Evolutionary conservation across 2,797 vertebrate genomes (phyloP).

Genomic region (Paedocypris micromegethes): DNA sequence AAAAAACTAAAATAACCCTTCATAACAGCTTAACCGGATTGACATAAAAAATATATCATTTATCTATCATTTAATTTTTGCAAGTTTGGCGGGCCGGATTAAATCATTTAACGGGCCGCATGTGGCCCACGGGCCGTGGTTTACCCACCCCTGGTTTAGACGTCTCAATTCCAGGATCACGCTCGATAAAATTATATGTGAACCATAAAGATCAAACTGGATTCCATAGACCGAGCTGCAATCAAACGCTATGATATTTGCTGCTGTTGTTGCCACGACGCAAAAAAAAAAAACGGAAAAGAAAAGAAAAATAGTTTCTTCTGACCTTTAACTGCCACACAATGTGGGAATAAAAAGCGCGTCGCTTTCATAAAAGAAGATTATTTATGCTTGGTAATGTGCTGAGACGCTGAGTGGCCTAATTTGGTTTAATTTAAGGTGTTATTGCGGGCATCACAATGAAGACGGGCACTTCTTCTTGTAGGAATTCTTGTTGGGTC

Average conservation of each 20-base stretch:
- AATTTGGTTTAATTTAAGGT: constrained; percentile 13
- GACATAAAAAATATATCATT: no score
- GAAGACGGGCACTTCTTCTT: neutral
- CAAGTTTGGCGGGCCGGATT: no score
- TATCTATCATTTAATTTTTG: no score
- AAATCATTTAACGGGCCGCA: no score
- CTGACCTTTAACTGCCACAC: no score
- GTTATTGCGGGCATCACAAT: neutral
- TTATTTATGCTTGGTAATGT: neutral
- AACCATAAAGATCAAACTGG: constrained; percentile 6
- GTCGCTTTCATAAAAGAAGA: constrained; percentile 13
- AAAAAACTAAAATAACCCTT: no score
- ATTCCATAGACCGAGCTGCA: neutral
- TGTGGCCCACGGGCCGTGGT: no score
- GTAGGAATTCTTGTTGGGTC: neutral
- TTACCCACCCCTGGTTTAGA: no score
- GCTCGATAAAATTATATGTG: constrained; percentile 8
- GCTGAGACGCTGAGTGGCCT: neutral
- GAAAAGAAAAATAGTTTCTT: neutral
- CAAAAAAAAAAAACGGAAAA: neutral
- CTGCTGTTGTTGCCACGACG: neutral
- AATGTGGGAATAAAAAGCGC: no score
- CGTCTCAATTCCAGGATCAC: no score
- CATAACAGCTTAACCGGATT: no score
- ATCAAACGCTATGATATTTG: no score